A percentile compares a stretch with the other conserved stretches of the same genome.
phyloP scores from a whole-genome alignment of 2,797 vertebrate species.

The Acestrorhynchus altus region DNA sequence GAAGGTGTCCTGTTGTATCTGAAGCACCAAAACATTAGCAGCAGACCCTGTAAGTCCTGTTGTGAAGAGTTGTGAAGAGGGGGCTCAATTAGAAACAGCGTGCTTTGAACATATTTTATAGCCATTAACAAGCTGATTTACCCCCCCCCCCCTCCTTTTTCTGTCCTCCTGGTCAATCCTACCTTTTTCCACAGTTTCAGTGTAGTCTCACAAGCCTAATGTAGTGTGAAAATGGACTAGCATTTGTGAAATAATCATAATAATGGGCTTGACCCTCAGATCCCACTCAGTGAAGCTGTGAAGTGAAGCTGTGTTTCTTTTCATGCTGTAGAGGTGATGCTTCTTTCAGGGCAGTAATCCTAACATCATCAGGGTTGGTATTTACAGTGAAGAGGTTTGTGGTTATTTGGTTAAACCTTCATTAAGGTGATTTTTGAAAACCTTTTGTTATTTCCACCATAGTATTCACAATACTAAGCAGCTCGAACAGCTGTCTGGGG shows the following conservation, averaged over 20 bases:
- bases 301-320: not conserved
- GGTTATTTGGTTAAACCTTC: not conserved
- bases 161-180: slow-evolving; percentile 50
- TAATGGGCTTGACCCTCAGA: not conserved
- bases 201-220: slow-evolving; percentile 54
- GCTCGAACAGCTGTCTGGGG: too few relatives aligned
- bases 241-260: slow-evolving; percentile 60
- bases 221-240: slow-evolving; percentile 63
- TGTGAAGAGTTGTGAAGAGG: too few relatives aligned
- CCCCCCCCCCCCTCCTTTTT: too few relatives aligned
- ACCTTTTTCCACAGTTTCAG: slow-evolving; percentile 76
- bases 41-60: too few relatives aligned
- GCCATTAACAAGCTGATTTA: too few relatives aligned
- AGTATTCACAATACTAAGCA: too few relatives aligned
- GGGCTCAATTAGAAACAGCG: too few relatives aligned
- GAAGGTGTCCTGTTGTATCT: too few relatives aligned
- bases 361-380: not conserved
- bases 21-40: too few relatives aligned
- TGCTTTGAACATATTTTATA: too few relatives aligned
- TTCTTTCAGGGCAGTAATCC: not conserved
- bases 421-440: not conserved
- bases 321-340: not conserved
- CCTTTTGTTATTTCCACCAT: too few relatives aligned
- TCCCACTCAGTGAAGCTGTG: not conserved
- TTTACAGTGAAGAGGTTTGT: not conserved